Conservation (phyloP, 2,888 invertebrate species). For the Arenicola marina region DNA sequence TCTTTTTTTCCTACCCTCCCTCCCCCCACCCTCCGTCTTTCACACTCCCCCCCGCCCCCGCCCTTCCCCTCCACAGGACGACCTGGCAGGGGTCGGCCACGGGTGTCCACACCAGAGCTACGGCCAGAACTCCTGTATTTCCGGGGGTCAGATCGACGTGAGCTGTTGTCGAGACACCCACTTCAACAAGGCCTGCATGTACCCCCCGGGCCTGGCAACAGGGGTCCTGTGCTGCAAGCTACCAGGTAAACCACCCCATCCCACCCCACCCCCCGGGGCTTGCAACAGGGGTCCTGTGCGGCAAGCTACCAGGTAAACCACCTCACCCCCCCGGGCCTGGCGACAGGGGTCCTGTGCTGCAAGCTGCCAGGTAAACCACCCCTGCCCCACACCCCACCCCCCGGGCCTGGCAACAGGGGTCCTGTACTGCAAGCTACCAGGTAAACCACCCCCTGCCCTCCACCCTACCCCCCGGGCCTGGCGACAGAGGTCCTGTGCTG, state of each 20-base stretch:
- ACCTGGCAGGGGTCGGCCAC: conserved; percentile 53
- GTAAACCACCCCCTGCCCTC: no score
- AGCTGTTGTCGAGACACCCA: conserved; percentile 57
- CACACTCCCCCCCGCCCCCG: no score
- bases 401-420: conserved; percentile 46
- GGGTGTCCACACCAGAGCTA: conserved; percentile 50
- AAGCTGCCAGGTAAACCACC: conserved; percentile 19
- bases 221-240: conserved; percentile 53
- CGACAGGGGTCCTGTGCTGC: conserved; percentile 55
- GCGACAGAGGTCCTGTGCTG: conserved; percentile 55
- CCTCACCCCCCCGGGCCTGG: conserved; percentile 37
- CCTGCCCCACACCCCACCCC: conserved; percentile 36
- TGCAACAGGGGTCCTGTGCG: conserved; percentile 53
- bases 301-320: conserved; percentile 32
- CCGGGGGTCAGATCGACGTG: conserved; percentile 53
- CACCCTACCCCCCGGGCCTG: conserved; percentile 42
- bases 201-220: conserved; percentile 42
- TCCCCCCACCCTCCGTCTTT: no score
- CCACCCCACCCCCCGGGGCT: conserved; percentile 42
- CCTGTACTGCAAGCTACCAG: conserved; percentile 45
- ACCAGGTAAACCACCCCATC: no score
- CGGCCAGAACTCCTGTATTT: conserved; percentile 54
- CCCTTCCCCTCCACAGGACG: no score
- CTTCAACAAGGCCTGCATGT: conserved; percentile 43
- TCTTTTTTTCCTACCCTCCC: no score